phyloP scores from a whole-genome alignment of 2,797 vertebrate species.

The Gymnoscopelus braueri region DNA sequence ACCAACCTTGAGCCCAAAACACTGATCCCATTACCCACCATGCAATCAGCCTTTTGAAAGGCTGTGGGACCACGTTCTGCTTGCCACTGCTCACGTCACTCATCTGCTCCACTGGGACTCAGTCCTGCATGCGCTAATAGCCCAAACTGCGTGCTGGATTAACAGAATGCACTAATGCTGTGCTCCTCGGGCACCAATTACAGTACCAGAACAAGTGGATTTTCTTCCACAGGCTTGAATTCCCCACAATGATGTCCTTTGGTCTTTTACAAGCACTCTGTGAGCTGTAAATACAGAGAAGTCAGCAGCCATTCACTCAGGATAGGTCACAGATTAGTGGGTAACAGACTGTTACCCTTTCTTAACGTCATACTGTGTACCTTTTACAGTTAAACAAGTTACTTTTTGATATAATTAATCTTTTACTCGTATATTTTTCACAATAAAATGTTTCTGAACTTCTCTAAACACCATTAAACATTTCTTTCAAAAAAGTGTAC shows the following conservation, averaged over 20 bases:
- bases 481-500: no score
- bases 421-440: no score
- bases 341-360: conserved; percentile 17
- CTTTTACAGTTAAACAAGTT: no score
- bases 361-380: no score
- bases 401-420: no score
- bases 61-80: conserved; percentile 50
- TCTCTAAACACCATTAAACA: no score
- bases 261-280: conserved; percentile 32
- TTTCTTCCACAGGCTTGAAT: conserved; percentile 51
- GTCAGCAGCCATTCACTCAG: conserved; percentile 18
- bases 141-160: conserved; percentile 57
- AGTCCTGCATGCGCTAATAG: conserved; percentile 56
- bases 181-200: conserved; percentile 73
- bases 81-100: conserved; percentile 62
- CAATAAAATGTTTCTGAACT: no score
- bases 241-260: conserved; percentile 36
- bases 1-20: conserved; percentile 58
- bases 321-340: not conserved
- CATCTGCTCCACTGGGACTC: conserved; percentile 69
- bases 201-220: conserved; percentile 61
- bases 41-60: conserved; percentile 71
- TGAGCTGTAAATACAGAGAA: conserved; percentile 34
- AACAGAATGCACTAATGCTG: conserved; percentile 63
- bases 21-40: conserved; percentile 74